Base-by-base conservation (phyloP, 1,140 invertebrate genomes). In the Drosophila pseudoobscura region DNA sequence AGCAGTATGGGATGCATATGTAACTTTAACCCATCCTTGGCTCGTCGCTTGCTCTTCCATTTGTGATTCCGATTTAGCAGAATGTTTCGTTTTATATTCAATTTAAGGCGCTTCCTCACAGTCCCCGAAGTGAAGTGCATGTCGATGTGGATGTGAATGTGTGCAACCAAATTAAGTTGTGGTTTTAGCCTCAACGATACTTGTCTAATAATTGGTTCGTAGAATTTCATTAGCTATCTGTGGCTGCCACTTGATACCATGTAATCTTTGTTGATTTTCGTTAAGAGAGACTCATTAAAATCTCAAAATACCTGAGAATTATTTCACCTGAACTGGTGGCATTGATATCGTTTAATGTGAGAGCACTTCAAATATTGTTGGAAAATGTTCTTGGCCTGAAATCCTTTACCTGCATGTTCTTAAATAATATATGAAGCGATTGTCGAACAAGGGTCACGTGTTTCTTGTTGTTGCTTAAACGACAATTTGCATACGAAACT, bases 401-500 rank as follows among this genome's bases (percentile, higher is more conserved):
- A 46, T 54, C 15, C 22, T 15, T 47, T 39, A 11, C 11, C 11
- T 39, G 1, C 35, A 13, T 39, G 11, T 50, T 51, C 45, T 73
- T 73, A 44, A 73, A 73, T 73, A 45, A 73, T 63, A 15, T 43
- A 64, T 41, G 43, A 74, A 57, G 29, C 53, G 11, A 49, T 57
- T 65, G 47, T 45, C 47, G 6, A 9, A 62, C 58, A 49, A 74
- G 47, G 60, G 70, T 58, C 70, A 74, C 71, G 71, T 74, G 71
- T 73, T 39, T 39, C 63, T 74, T 44, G 0, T 17, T 17, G 15
- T 15, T 20, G n/a, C 54, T 74, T 74, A 74, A 74, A 65, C 61
- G 71, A 74, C 70, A 75, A 75, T 75, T 75, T 75, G 60, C 70
- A 75, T 75, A 62, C 43, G 24, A 35, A 24, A 39, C 47, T 17